Evolutionary conservation across 1,140 invertebrate species (phyloP), one percentile per base, ranked within the genome.

Genomic region (Thaumetopoea pityocampa): DNA sequence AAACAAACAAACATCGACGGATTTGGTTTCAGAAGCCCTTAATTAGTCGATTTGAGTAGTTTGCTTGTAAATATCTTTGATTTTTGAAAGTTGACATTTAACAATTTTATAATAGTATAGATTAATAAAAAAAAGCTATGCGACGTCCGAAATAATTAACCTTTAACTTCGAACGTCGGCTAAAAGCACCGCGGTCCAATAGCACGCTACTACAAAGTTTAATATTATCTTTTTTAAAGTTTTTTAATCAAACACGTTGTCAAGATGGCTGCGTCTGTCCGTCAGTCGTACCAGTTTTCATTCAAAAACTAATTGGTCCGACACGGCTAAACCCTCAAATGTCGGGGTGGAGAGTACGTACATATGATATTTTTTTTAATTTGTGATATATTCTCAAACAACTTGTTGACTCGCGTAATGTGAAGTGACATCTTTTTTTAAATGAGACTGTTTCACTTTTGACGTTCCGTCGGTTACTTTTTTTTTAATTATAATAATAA

Each of bases 241-340:
- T 69, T 74, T 69, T 76, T 64, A 69, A 76, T 73, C 61, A 77
- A 61, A 67, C 74, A 66, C 51, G 46, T 53, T 53, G 62, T 68
- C 60, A 41, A 29, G 27, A 44, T 32, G 29, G 54, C 44, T 43
- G 47, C 48, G 38, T 36, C 27, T 76, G 71, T 71, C 73, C 71
- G 65, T 59, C 67, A 54, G 57, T 56, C 44, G 56, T 53, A n/a
- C 46, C 47, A 51, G 50, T 47, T 58, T 66, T 71, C 67, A 73
- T 78, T 78, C 67, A 68, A 51, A 38, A 64, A 77, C 78, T 82
- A 82, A 82, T 82, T 81, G 77, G 74, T 79, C 63, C 79, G 77
- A 73, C 74, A 65, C 56, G 52, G 28, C 63, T 57, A 71, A 65
- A 67, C 70, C 45, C 37, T 41, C 45, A 43, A 47, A 46, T 36